Base-by-base conservation (phyloP, 2,797 vertebrate genomes). In the Setipinna tenuifilis region DNA sequence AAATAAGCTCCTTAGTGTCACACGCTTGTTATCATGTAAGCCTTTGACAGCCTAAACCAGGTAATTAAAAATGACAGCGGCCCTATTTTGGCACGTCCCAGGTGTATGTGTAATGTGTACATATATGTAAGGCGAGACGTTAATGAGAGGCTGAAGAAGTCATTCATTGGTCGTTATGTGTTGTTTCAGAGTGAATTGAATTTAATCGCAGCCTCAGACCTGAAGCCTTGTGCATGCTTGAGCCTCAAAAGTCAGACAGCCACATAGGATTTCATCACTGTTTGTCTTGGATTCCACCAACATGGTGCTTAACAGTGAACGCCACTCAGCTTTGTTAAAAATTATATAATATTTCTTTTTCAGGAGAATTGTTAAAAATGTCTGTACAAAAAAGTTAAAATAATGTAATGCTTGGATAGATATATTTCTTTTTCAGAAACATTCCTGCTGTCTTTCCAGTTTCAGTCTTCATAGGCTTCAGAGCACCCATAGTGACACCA, bases 1-100 rank as follows among this genome's bases (percentile, higher is more conserved):
- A 71, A 71, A 71, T 71, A 35, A 35, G 28, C 65, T 71, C 65
- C 28, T 71, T 71, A 71, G 65, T 71, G 65, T 71, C 65, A 71
- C 12, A 71, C 31, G 25, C 65, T 71, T 71, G 35, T 71, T 71
- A 71, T 35, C 65, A 41, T 41, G 5, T 41, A 35, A 14, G 12
- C 2, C 28, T 11, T 11, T 35, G 16, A 31, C 31, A 31, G 12
- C 28, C 65, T 16, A 35, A 35, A 28, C 14, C 62, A 65, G 28
- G 25, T 65, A 28, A 65, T 65, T 65, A 65, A 65, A 65, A 25
- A 65, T 28, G 65, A 71, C 65, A 71, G 12, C 31, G 17, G 31
- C 16, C 28, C 28, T 14, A 28, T 68, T 17, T 14, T 12, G 28
- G 23, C 10, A 2, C 3, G 10, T n/a, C 35, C 35, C 5, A 5